phyloP scores from a whole-genome alignment of 2,797 vertebrate genomes.

The Okamejei kenojei region DNA sequence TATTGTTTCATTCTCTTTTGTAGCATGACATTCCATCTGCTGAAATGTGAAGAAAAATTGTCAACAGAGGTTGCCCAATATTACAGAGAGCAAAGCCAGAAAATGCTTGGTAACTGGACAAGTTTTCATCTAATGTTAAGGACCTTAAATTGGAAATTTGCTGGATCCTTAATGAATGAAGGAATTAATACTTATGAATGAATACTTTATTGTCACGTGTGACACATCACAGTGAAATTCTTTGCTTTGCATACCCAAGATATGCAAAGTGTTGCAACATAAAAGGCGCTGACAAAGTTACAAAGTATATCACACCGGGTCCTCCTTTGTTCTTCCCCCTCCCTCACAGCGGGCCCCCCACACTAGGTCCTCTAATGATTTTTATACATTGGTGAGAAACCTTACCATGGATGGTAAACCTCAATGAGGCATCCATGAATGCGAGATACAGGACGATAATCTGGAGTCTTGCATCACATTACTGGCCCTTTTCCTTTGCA shows the following conservation, averaged over 20 bases:
- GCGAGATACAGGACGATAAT: neutral
- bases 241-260: no score
- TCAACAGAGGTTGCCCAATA: neutral
- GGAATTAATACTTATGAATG: no score
- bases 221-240: no score
- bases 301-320: no score
- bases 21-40: no score
- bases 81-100: neutral
- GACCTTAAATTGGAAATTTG: neutral
- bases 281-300: no score
- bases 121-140: neutral
- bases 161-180: neutral
- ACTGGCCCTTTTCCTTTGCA: neutral
- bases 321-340: no score
- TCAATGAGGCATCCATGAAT: neutral
- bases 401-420: neutral
- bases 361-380: no score
- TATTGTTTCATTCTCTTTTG: neutral
- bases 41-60: neutral
- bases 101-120: no score
- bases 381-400: neutral
- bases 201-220: no score
- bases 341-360: no score
- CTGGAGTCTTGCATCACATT: neutral
- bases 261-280: no score